phyloP scores from a whole-genome alignment of 2,113 vertebrate species.

The Abramis brama region DNA sequence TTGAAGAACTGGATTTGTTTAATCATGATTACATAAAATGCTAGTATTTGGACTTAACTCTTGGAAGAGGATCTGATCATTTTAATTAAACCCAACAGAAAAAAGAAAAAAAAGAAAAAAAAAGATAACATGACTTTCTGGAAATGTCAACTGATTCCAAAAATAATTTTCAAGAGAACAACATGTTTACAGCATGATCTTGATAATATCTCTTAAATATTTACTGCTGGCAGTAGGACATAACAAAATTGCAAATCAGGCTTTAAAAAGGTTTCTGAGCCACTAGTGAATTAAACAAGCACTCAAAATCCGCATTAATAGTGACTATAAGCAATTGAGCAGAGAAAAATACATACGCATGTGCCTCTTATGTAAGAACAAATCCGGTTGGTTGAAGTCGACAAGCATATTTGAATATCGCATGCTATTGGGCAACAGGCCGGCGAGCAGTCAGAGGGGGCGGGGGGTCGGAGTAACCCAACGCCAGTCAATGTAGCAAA shows the following conservation, averaged over 20 bases:
- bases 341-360: slow-evolving; percentile 28
- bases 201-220: background rate
- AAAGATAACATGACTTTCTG: background rate
- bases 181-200: background rate
- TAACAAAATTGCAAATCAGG: background rate
- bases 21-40: slow-evolving; percentile 20
- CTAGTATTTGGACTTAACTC: background rate
- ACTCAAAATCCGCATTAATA: slow-evolving; percentile 13
- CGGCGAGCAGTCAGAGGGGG: slow-evolving; percentile 56
- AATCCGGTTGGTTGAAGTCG: slow-evolving; percentile 69
- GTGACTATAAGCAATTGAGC: slow-evolving; percentile 28
- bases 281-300: background rate
- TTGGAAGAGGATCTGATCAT: slow-evolving; percentile 2
- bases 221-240: background rate
- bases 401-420: slow-evolving; percentile 68
- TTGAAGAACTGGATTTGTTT: slow-evolving; percentile 29
- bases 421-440: slow-evolving; percentile 66
- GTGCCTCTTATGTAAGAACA: slow-evolving; percentile 67
- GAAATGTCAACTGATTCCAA: background rate
- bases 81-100: background rate
- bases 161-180: background rate
- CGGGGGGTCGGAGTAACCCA: slow-evolving; percentile 52
- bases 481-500: slow-evolving; percentile 53
- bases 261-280: slow-evolving; percentile 16
- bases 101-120: background rate